These are phyloP conservation scores for Chrysolina oricalcia DNA, from an alignment of 2,888 invertebrate genomes.

Conservation along the genomic window DNA sequence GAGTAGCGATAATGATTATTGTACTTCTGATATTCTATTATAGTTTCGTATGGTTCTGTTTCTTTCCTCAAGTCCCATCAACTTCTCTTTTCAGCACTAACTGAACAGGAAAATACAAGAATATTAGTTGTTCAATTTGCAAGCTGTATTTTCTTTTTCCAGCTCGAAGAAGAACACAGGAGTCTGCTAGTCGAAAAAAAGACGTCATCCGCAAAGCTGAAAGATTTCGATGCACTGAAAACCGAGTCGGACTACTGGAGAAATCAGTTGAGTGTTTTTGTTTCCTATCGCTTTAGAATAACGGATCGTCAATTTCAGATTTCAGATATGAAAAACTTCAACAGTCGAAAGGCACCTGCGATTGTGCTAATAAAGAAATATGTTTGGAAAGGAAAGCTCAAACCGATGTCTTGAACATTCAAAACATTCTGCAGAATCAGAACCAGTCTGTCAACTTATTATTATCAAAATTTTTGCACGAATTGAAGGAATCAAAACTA, in stretches of 20 bases:
- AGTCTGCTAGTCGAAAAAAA: conserved; percentile 28
- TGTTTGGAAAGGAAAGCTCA: neutral
- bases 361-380: neutral
- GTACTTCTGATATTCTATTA: too few species aligned
- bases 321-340: conserved; percentile 22
- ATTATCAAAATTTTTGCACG: conserved; percentile 45
- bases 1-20: too few species aligned
- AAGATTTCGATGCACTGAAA: neutral
- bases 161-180: conserved; percentile 35
- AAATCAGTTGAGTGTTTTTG: conserved; percentile 44
- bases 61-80: neutral
- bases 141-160: conserved; percentile 5
- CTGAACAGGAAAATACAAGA: too few species aligned
- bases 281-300: conserved; percentile 22
- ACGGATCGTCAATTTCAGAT: conserved; percentile 22
- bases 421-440: conserved; percentile 44
- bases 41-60: too few species aligned
- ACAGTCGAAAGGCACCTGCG: neutral
- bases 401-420: conserved; percentile 37
- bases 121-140: neutral
- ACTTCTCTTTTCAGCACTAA: too few species aligned
- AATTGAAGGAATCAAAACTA: conserved; percentile 35
- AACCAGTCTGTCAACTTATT: conserved; percentile 42
- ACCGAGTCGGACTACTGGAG: conserved; percentile 25
- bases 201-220: neutral